phyloP scores from a whole-genome alignment of 2,888 invertebrate species.

The Opisthograptis luteolata region DNA sequence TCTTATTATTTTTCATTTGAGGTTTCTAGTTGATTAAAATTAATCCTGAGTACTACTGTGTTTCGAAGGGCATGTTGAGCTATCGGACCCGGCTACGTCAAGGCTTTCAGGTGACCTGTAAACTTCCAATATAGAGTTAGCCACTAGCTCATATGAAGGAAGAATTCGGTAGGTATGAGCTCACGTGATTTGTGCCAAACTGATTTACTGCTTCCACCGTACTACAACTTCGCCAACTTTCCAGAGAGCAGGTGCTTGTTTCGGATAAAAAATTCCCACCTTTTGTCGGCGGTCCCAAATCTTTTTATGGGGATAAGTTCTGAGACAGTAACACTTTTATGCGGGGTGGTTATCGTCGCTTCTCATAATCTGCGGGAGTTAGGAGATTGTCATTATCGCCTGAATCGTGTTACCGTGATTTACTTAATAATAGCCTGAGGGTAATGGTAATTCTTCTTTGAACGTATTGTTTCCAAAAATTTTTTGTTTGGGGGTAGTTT shows the following conservation, averaged over 20 bases:
- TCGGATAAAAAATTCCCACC: constrained; percentile 79
- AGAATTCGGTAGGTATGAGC: no score
- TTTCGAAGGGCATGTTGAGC: no score
- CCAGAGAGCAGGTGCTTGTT: constrained; percentile 73
- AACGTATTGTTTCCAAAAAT: neutral
- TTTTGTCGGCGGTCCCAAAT: constrained; percentile 40
- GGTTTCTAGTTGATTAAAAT: no score
- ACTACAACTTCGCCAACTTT: constrained; percentile 24
- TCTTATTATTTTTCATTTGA: no score
- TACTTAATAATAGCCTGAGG: neutral
- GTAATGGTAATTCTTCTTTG: neutral
- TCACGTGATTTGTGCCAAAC: constrained; percentile 44
- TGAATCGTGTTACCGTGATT: constrained; percentile 8
- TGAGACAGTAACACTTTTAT: constrained; percentile 46
- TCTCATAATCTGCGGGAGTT: constrained; percentile 34
- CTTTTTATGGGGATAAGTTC: constrained; percentile 60
- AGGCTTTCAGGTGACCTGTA: no score
- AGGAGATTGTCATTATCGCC: constrained; percentile 29
- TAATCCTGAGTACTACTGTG: no score
- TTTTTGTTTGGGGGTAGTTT: neutral
- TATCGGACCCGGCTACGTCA: no score
- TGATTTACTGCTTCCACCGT: constrained; percentile 6
- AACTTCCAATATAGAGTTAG: no score
- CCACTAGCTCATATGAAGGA: no score
- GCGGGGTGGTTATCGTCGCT: constrained; percentile 24